Conservation (phyloP, 92 coral and sea anemone species). For the Phenganax marumi region DNA sequence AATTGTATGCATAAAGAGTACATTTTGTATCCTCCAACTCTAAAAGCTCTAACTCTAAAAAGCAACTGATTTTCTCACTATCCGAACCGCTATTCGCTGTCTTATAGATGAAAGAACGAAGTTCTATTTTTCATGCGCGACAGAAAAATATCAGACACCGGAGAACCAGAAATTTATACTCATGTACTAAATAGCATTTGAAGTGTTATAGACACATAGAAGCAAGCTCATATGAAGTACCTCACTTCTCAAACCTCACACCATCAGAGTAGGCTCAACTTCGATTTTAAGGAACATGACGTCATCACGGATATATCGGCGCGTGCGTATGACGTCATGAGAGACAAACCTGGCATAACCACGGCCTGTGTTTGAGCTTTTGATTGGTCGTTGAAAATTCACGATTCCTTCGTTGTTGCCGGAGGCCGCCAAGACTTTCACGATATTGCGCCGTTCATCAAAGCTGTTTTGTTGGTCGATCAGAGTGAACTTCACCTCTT, state of each 20-base stretch:
- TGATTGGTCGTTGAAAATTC: conserved; percentile 46
- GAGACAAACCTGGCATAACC: conserved; percentile 45
- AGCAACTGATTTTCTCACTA: too few relatives aligned
- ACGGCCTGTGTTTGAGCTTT: conserved; percentile 43
- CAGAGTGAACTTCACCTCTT: conserved; percentile 31
- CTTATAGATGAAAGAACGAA: too few relatives aligned
- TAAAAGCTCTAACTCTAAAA: too few relatives aligned
- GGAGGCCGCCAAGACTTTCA: conserved; percentile 31
- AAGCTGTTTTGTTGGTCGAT: conserved; percentile 34
- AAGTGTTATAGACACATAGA: too few relatives aligned
- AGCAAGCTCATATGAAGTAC: not conserved
- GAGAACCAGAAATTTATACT: too few relatives aligned
- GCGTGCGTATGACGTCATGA: conserved; percentile 43
- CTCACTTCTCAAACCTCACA: not conserved
- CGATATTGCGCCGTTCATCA: conserved; percentile 28
- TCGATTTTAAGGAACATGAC: conserved; percentile 39
- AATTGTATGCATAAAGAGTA: too few relatives aligned
- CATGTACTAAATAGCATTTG: too few relatives aligned
- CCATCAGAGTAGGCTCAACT: conserved; percentile 38
- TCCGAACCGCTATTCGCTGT: too few relatives aligned
- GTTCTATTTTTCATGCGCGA: too few relatives aligned
- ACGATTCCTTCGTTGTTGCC: conserved; percentile 44
- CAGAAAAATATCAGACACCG: too few relatives aligned
- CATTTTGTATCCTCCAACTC: too few relatives aligned
- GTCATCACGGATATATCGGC: conserved; percentile 42